phyloP scores from a whole-genome alignment of 37 sponge, comb jelly and placozoan genomes.

The Diacarnus erythraeanus region DNA sequence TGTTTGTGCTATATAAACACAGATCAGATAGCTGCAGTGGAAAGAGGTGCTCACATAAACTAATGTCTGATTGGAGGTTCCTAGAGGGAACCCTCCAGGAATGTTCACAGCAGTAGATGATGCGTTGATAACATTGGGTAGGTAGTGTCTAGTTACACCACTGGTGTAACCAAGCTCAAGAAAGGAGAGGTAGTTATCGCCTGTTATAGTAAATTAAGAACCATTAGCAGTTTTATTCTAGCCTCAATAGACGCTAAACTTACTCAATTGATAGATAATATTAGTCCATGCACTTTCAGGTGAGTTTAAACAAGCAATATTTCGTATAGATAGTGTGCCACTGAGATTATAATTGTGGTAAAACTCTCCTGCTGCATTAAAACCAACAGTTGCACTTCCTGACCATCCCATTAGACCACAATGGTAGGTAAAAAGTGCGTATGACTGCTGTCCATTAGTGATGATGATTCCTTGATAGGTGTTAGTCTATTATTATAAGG shows the following conservation, averaged over 20 bases:
- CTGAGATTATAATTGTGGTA: constrained; percentile 16
- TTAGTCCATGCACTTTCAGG: constrained; percentile 23
- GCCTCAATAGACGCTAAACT: neutral
- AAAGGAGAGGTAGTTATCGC: constrained; percentile 22
- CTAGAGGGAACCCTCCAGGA: constrained; percentile 12
- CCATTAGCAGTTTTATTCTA: too few relatives aligned
- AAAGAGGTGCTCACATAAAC: constrained; percentile 17
- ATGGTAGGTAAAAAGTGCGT: constrained; percentile 47
- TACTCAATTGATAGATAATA: constrained; percentile 15
- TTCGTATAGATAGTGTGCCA: neutral
- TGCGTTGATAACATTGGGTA: constrained; percentile 2
- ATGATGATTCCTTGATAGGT: constrained; percentile 44
- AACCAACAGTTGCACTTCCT: constrained; percentile 34
- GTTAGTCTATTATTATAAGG: constrained; percentile 18
- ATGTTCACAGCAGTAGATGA: constrained; percentile 2
- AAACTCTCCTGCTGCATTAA: constrained; percentile 14
- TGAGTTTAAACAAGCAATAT: constrained; percentile 24
- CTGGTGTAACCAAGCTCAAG: constrained; percentile 6
- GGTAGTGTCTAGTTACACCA: neutral
- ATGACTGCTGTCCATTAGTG: constrained; percentile 27
- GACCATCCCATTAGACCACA: constrained; percentile 40
- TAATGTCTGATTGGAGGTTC: constrained; percentile 10
- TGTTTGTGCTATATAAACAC: too few relatives aligned
- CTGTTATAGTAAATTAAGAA: neutral
- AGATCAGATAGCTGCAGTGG: too few relatives aligned